phyloP scores from a whole-genome alignment of 2,113 vertebrate genomes.

The Zingel zingel region DNA sequence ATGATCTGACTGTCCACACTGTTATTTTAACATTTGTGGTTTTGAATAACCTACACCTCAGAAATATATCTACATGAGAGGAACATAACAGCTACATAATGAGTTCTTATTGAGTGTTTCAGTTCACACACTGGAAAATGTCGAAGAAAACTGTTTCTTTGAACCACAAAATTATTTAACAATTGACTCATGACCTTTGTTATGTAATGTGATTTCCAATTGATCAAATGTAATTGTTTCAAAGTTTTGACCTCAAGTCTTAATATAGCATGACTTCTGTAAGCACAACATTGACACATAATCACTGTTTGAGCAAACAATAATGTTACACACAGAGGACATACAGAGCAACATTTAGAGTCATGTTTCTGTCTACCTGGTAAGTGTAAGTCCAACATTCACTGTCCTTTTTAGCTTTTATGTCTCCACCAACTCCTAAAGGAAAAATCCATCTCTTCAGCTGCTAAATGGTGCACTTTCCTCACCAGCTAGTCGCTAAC shows the following conservation, averaged over 20 bases:
- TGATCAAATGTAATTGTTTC: neutral
- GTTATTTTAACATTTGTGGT: neutral
- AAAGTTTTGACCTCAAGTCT: neutral
- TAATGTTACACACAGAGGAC: neutral
- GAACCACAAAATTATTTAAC: neutral
- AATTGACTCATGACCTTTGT: neutral
- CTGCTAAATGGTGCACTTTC: too few species aligned
- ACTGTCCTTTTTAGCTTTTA: too few species aligned
- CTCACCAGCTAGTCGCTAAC: too few species aligned
- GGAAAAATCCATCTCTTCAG: too few species aligned
- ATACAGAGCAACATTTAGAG: neutral
- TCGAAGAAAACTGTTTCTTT: neutral
- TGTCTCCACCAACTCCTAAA: too few species aligned
- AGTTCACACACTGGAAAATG: neutral
- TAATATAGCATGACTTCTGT: too few species aligned
- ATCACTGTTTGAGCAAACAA: neutral
- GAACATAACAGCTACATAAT: neutral
- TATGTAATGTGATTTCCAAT: neutral
- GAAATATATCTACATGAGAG: neutral
- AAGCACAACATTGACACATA: neutral
- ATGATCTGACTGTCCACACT: neutral
- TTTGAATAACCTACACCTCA: neutral
- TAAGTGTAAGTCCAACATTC: too few species aligned
- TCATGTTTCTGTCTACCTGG: neutral
- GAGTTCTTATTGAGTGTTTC: neutral